A percentile compares a stretch with the other conserved stretches of the same genome.
These are phyloP conservation scores for Drosophila pectinifera DNA, from an alignment of 1,140 invertebrate genomes.

Conservation along the genomic window DNA sequence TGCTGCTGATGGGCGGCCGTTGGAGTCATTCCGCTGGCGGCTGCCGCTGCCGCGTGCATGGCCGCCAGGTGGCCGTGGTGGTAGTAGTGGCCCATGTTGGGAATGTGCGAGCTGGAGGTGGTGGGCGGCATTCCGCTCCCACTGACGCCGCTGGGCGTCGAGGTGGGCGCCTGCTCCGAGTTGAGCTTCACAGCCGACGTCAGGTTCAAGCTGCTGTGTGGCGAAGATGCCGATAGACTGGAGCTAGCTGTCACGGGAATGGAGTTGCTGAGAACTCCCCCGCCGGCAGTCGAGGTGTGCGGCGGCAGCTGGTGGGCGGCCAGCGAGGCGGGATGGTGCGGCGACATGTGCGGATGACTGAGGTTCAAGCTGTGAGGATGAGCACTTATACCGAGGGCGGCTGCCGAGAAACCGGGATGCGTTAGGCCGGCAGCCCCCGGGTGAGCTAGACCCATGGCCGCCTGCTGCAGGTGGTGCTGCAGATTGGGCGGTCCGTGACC, in stretches of 20 bases:
- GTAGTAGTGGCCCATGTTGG: conserved; percentile 78
- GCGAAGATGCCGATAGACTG: conserved; percentile 58
- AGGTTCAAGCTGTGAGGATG: conserved; percentile 80
- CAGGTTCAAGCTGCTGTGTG: conserved; percentile 71
- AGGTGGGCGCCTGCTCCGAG: conserved; percentile 61
- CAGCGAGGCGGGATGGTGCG: conserved; percentile 68
- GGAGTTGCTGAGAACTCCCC: conserved; percentile 30
- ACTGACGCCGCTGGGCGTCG: conserved; percentile 51
- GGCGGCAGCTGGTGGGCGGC: conserved; percentile 71
- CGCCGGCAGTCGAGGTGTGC: conserved; percentile 55
- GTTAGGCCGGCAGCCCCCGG: conserved; percentile 65
- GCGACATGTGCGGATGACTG: conserved; percentile 82
- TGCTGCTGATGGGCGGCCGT: conserved; percentile 77
- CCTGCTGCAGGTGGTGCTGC: conserved; percentile 78
- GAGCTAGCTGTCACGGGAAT: conserved; percentile 54
- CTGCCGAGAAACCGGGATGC: conserved; percentile 78
- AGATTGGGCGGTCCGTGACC: conserved; percentile 74
- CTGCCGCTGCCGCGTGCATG: conserved; percentile 69
- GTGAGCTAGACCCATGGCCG: conserved; percentile 69
- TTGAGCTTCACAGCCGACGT: conserved; percentile 57
- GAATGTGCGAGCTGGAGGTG: conserved; percentile 77
- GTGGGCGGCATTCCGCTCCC: conserved; percentile 28
- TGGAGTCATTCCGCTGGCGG: conserved; percentile 64
- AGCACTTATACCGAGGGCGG: conserved; percentile 68
- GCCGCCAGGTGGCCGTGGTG: conserved; percentile 75